These are phyloP conservation scores for Lordiphosa mommai DNA, from an alignment of 1,140 invertebrate species.

Conservation along the genomic window DNA sequence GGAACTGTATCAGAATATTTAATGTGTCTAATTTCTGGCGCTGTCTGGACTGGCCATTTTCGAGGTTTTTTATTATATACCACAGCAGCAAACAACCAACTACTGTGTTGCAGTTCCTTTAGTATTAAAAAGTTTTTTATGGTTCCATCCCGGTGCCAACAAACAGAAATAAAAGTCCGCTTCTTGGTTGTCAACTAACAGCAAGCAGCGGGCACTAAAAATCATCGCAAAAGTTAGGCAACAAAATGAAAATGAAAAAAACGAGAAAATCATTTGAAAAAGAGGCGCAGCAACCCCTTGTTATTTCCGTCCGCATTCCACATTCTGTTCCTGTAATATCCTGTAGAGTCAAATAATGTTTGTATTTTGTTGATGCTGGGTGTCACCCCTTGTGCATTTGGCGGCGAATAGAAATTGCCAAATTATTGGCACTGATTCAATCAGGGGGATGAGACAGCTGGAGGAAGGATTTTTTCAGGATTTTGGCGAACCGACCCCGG, in stretches of 20 bases:
- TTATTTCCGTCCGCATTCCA: constrained; percentile 24
- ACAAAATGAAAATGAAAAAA: not conserved
- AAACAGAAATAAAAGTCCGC: constrained; percentile 39
- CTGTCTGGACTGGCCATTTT: constrained; percentile 6
- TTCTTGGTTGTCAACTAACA: constrained; percentile 42
- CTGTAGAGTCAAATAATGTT: constrained; percentile 56
- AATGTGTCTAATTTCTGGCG: constrained; percentile 66
- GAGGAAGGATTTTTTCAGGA: not conserved
- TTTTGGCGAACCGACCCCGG: not conserved
- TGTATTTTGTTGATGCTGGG: constrained; percentile 33
- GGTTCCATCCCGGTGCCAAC: constrained; percentile 50
- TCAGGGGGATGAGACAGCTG: constrained; percentile 33
- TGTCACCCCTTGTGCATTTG: constrained; percentile 40
- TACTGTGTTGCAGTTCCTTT: constrained; percentile 11
- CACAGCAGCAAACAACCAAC: not conserved
- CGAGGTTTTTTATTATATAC: not conserved
- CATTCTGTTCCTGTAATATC: constrained; percentile 29
- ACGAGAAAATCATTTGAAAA: constrained; percentile 14
- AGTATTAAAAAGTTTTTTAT: constrained; percentile 71
- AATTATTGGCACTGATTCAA: constrained; percentile 74
- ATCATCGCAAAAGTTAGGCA: constrained; percentile 55
- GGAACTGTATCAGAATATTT: constrained; percentile 51
- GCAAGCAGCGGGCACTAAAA: constrained; percentile 50
- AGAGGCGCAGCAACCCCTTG: constrained; percentile 37
- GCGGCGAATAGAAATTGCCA: constrained; percentile 68